Conservation (phyloP, 1,140 invertebrate species). For the Metaphire vulgaris region DNA sequence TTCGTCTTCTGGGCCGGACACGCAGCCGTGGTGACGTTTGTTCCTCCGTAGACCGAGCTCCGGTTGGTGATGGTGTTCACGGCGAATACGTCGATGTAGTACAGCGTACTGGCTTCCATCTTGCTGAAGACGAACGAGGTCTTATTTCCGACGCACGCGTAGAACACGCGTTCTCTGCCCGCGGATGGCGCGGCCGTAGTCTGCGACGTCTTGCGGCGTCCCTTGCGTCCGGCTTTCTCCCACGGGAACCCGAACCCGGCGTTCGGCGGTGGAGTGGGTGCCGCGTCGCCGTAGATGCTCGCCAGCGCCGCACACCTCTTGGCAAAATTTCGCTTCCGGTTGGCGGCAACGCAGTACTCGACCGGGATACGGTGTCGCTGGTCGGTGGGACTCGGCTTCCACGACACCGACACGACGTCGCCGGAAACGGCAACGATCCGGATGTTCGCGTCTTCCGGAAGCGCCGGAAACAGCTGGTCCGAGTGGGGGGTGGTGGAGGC, state of each 20-base stretch:
- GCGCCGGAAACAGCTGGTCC: conserved; percentile 32
- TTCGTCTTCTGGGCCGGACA: conserved; percentile 3
- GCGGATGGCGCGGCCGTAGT: background rate
- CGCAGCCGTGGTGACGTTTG: conserved; percentile 33
- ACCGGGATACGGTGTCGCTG: conserved; percentile 23
- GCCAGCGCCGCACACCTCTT: conserved; percentile 40
- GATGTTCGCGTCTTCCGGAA: conserved; percentile 35
- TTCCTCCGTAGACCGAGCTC: conserved; percentile 38
- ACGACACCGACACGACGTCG: conserved; percentile 33
- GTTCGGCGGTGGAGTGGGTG: conserved; percentile 31
- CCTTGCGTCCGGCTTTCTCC: conserved; percentile 33
- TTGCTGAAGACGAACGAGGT: conserved; percentile 40
- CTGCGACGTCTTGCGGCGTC: conserved; percentile 28
- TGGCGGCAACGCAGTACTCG: conserved; percentile 44
- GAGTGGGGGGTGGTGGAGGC: conserved; percentile 31
- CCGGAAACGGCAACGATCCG: conserved; percentile 29
- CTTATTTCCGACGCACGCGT: conserved; percentile 41
- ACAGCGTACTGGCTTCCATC: conserved; percentile 37
- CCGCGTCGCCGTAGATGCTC: conserved; percentile 34
- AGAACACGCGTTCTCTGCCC: conserved; percentile 31
- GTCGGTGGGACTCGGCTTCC: conserved; percentile 34
- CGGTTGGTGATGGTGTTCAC: conserved; percentile 38
- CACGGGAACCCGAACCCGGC: conserved; percentile 38
- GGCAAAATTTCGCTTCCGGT: conserved; percentile 36
- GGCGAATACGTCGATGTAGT: conserved; percentile 48